Evolutionary conservation across 2,888 invertebrate genomes (phyloP).

Genomic region (Drosophila mulleri): DNA sequence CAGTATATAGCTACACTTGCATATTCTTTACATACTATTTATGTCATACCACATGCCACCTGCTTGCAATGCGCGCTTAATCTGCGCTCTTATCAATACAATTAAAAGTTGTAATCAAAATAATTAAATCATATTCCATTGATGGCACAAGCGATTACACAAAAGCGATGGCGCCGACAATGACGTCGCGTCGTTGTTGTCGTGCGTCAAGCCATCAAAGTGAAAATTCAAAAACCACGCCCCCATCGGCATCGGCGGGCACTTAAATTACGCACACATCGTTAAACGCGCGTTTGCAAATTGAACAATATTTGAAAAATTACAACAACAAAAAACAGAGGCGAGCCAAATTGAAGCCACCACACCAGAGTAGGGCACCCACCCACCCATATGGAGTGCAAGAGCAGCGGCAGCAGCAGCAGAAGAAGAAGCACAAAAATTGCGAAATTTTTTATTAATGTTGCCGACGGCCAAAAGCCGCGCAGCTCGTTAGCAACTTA

Average conservation of each 20-base stretch:
- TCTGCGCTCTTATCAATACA: slow-evolving; percentile 48
- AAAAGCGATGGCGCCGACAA: slow-evolving; percentile 29
- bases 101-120: slow-evolving; percentile 68
- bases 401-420: too few species aligned
- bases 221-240: slow-evolving; percentile 70
- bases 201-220: slow-evolving; percentile 63
- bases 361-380: background rate
- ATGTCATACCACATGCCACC: too few species aligned
- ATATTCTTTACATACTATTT: too few species aligned
- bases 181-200: background rate
- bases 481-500: slow-evolving; percentile 82
- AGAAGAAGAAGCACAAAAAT: slow-evolving; percentile 27
- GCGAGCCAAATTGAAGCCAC: slow-evolving; percentile 18
- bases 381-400: slow-evolving; percentile 49
- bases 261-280: slow-evolving; percentile 83
- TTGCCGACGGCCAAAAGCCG: slow-evolving; percentile 67
- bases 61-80: too few species aligned
- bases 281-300: slow-evolving; percentile 81
- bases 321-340: slow-evolving; percentile 45
- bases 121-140: slow-evolving; percentile 80
- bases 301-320: slow-evolving; percentile 84
- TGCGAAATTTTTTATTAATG: slow-evolving; percentile 69
- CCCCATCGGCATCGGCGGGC: slow-evolving; percentile 44
- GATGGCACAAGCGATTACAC: slow-evolving; percentile 76
- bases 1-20: too few species aligned